Percentiles rank a stretch among this genome's conserved stretches.
phyloP scores from a whole-genome alignment of 2,113 vertebrate species.

The Campylorhamphus procurvoides region DNA sequence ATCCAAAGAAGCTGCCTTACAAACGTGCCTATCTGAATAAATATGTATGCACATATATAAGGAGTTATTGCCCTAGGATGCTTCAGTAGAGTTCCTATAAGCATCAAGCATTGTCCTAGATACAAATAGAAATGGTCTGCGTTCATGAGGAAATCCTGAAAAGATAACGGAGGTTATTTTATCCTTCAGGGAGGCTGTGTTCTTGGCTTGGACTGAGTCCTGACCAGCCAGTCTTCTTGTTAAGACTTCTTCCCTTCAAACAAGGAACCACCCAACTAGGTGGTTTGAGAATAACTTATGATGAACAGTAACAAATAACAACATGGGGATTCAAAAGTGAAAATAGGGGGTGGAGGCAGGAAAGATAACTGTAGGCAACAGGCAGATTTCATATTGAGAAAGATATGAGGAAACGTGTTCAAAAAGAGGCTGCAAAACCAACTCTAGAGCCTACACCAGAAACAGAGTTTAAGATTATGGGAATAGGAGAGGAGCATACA shows the following conservation, averaged over 20 bases:
- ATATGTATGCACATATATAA: background rate
- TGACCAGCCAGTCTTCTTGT: background rate
- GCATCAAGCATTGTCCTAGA: background rate
- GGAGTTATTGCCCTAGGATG: background rate
- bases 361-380: background rate
- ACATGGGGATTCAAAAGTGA: background rate
- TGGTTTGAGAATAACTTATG: background rate
- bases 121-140: background rate
- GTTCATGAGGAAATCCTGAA: background rate
- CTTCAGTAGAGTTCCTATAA: background rate
- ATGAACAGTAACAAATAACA: background rate
- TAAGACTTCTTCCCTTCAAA: background rate
- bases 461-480: background rate
- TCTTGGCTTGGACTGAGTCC: background rate
- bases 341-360: background rate
- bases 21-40: background rate
- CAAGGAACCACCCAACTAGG: background rate
- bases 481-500: background rate
- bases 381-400: background rate
- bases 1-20: background rate
- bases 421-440: background rate
- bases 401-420: background rate
- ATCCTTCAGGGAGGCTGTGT: background rate
- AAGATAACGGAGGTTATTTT: background rate
- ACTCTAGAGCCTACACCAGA: background rate